phyloP scores from a whole-genome alignment of 2,113 vertebrate species.

The Solenodon paradoxus region DNA sequence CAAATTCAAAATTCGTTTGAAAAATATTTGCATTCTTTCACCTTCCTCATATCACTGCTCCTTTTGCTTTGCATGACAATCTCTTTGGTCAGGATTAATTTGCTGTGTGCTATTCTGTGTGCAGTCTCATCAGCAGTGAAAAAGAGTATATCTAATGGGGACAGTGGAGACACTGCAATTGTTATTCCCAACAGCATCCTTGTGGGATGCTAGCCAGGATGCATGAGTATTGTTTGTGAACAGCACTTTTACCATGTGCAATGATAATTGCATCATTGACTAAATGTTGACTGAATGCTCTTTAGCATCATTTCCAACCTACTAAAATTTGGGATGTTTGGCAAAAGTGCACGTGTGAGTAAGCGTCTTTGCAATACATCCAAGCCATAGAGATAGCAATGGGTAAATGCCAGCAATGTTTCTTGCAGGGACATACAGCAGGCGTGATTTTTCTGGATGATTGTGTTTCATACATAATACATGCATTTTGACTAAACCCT shows the following conservation, averaged over 20 bases:
- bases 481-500: not conserved
- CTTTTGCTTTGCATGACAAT: not conserved
- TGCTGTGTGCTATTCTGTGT: not conserved
- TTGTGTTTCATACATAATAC: not conserved
- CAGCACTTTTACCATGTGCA: not conserved
- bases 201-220: not conserved
- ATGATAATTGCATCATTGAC: too few species aligned
- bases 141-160: not conserved
- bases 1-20: not conserved
- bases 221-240: not conserved
- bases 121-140: not conserved
- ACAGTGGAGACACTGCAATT: not conserved
- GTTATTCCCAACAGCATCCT: not conserved
- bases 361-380: not conserved
- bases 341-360: rapidly evolving
- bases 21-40: not conserved
- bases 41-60: not conserved
- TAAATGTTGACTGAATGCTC: too few species aligned
- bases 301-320: not conserved
- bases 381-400: not conserved
- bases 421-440: not conserved
- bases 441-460: slow-evolving; percentile 5
- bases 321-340: not conserved
- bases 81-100: not conserved
- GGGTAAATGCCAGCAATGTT: not conserved